These are phyloP conservation scores for Drosophila punjabiensis DNA, from an alignment of 1,140 invertebrate genomes.

Conservation along the genomic window DNA sequence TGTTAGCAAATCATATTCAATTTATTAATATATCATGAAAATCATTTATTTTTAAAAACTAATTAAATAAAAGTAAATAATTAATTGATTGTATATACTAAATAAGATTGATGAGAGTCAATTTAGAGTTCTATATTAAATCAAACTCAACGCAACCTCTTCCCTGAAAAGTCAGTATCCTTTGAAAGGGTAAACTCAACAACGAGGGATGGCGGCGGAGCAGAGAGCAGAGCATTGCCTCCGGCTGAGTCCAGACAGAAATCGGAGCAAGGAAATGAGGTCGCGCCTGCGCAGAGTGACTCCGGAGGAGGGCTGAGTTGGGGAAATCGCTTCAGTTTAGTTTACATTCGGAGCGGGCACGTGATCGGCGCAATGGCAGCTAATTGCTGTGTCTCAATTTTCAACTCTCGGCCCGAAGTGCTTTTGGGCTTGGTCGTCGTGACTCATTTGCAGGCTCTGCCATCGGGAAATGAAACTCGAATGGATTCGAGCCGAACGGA, in stretches of 20 bases:
- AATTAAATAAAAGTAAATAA: no score
- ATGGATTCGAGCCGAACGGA: slow-evolving; percentile 40
- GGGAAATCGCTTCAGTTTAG: slow-evolving; percentile 23
- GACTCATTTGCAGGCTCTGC: slow-evolving; percentile 55
- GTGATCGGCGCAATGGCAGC: slow-evolving; percentile 57
- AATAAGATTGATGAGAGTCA: no score
- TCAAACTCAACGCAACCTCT: neutral
- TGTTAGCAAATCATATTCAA: no score
- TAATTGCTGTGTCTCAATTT: slow-evolving; percentile 74
- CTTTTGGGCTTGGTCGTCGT: slow-evolving; percentile 55
- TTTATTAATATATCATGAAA: no score
- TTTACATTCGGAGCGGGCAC: slow-evolving; percentile 23
- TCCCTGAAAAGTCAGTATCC: neutral
- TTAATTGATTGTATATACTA: no score
- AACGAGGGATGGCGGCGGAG: neutral
- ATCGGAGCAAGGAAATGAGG: slow-evolving; percentile 53
- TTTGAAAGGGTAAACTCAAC: slow-evolving; percentile 3
- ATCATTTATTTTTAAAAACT: no score
- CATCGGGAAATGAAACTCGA: neutral
- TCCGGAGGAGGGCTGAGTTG: neutral
- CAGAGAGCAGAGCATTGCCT: slow-evolving; percentile 8
- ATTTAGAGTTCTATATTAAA: neutral
- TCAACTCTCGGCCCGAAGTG: slow-evolving; percentile 34
- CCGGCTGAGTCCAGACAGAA: slow-evolving; percentile 26
- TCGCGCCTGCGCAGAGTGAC: slow-evolving; percentile 60